Conservation (phyloP, 2,797 vertebrate genomes). For the Poecilia velifera region DNA sequence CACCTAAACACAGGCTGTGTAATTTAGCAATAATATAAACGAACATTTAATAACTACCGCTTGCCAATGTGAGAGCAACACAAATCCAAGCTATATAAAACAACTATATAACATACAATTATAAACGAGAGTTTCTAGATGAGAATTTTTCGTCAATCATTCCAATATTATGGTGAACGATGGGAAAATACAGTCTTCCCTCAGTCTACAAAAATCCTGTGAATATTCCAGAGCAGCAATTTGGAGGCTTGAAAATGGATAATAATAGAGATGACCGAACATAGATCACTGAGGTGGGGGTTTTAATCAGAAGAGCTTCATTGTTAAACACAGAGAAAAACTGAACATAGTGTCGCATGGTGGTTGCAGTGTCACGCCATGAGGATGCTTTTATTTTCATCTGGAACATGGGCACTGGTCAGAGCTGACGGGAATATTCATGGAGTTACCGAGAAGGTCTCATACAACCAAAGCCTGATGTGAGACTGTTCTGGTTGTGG, state of each 20-base stretch:
- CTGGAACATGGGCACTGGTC: neutral
- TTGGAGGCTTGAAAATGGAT: neutral
- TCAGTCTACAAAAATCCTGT: neutral
- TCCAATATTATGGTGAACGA: neutral
- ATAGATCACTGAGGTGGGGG: neutral
- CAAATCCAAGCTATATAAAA: neutral
- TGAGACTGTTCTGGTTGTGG: neutral
- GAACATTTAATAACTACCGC: neutral
- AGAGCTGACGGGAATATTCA: neutral
- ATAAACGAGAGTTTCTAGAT: neutral
- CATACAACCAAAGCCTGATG: neutral
- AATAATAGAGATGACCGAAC: neutral
- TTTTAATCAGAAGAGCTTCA: neutral
- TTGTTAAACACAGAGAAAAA: neutral
- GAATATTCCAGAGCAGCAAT: neutral
- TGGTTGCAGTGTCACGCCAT: neutral
- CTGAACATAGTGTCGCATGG: neutral
- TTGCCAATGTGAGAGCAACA: neutral
- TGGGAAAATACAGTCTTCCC: neutral
- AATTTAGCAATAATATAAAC: neutral
- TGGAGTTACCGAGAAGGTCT: neutral
- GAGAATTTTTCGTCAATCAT: neutral
- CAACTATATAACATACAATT: too few relatives aligned
- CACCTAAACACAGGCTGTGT: neutral
- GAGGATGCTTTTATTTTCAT: neutral